Evolutionary conservation across 2,888 invertebrate genomes (phyloP).

Genomic region (Anthoptus insignis): DNA sequence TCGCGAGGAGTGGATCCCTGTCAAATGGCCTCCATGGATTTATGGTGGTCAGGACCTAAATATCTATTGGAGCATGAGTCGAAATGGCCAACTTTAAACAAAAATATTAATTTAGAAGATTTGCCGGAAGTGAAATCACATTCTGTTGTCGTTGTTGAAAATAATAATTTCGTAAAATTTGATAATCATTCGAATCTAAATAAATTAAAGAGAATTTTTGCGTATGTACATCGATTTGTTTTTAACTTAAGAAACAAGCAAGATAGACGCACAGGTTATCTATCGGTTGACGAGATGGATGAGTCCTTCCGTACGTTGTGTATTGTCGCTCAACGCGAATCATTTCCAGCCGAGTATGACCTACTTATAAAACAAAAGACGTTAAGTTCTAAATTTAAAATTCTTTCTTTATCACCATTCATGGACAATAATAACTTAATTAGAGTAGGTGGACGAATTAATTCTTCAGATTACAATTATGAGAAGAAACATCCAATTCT

Average conservation of each 20-base stretch:
- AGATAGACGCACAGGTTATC: constrained; percentile 9
- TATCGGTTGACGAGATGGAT: constrained; percentile 24
- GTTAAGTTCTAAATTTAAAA: constrained; percentile 16
- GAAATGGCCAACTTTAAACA: not conserved
- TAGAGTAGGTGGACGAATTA: constrained; percentile 10
- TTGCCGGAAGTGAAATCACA: not conserved
- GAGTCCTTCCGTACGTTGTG: constrained; percentile 26
- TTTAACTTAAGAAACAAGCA: constrained; percentile 22
- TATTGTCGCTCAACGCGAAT: constrained; percentile 11
- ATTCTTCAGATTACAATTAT: not conserved
- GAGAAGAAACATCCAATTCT: constrained; percentile 11
- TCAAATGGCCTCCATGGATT: not conserved
- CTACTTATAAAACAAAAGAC: not conserved
- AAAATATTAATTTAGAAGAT: not conserved
- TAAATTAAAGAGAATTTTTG: constrained; percentile 26
- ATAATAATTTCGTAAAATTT: not conserved
- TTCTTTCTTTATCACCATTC: constrained; percentile 10
- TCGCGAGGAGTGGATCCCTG: not conserved
- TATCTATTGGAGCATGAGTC: not conserved
- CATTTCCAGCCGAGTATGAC: constrained; percentile 25
- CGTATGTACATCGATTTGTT: constrained; percentile 26
- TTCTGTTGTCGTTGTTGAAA: not conserved
- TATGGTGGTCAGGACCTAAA: not conserved
- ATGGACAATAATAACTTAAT: not conserved
- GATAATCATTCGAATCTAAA: not conserved